Percentiles rank a stretch among this genome's conserved stretches.
phyloP scores from a whole-genome alignment of 2,888 invertebrate species.

The Ligdia adustata region DNA sequence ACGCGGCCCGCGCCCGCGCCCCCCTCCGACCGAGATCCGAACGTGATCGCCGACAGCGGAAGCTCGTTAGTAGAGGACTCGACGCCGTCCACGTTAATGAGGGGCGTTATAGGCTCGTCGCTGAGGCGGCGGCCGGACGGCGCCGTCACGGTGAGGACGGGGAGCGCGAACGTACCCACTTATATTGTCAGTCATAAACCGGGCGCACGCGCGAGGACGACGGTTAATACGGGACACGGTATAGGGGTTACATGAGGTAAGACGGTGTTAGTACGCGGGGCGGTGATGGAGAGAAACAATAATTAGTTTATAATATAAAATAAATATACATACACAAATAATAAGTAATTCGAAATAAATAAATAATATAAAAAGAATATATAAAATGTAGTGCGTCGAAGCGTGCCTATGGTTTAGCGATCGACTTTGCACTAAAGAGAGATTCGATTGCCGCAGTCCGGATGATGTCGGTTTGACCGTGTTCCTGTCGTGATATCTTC shows the following conservation, averaged over 20 bases:
- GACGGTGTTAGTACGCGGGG: slow-evolving; percentile 59
- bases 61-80: slow-evolving; percentile 88
- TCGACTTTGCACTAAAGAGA: slow-evolving; percentile 42
- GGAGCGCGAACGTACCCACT: slow-evolving; percentile 34
- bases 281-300: slow-evolving; percentile 60
- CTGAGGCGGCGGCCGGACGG: slow-evolving; percentile 52
- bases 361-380: slow-evolving; percentile 39
- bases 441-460: slow-evolving; percentile 25
- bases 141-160: slow-evolving; percentile 49
- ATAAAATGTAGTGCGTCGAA: slow-evolving; percentile 42
- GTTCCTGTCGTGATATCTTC: slow-evolving; percentile 45
- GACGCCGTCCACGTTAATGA: slow-evolving; percentile 69
- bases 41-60: slow-evolving; percentile 85
- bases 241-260: slow-evolving; percentile 58
- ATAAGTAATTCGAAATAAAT: slow-evolving; percentile 34
- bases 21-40: slow-evolving; percentile 47
- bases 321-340: slow-evolving; percentile 54
- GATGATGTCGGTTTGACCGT: slow-evolving; percentile 54
- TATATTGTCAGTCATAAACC: no score
- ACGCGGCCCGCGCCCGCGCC: slow-evolving; percentile 43
- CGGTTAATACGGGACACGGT: slow-evolving; percentile 29
- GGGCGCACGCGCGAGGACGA: slow-evolving; percentile 21
- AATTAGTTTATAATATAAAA: slow-evolving; percentile 51
- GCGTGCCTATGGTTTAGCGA: slow-evolving; percentile 44
- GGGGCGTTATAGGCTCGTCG: slow-evolving; percentile 60